phyloP scores from a whole-genome alignment of 2,113 vertebrate species.

The Sclerurus mexicanus region DNA sequence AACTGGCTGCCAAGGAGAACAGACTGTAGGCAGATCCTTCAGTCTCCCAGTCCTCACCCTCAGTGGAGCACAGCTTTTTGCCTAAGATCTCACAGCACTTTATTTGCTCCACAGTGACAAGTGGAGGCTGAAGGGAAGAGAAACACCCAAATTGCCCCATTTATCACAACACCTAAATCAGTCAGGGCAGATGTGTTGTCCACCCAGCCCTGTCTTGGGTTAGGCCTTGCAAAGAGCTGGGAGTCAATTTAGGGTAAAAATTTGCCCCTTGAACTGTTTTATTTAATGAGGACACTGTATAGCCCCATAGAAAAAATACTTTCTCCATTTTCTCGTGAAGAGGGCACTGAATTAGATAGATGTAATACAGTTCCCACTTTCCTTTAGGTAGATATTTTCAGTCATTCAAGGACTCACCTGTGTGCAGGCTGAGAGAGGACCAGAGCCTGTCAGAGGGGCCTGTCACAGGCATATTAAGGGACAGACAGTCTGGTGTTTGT shows the following conservation, averaged over 20 bases:
- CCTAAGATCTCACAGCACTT: neutral
- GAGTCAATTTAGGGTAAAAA: neutral
- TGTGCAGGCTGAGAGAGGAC: neutral
- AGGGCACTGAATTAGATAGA: neutral
- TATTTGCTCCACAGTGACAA: neutral
- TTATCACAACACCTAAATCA: neutral
- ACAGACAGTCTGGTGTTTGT: accelerated
- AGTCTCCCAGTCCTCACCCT: neutral
- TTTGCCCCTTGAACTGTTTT: neutral
- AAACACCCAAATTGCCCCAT: neutral
- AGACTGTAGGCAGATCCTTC: neutral
- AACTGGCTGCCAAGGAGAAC: neutral
- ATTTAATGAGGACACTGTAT: neutral
- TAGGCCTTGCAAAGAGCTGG: neutral
- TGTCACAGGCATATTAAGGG: accelerated
- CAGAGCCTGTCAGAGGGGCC: neutral
- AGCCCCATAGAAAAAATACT: neutral
- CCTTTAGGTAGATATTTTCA: neutral
- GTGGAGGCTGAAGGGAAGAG: neutral
- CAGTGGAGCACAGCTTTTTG: neutral
- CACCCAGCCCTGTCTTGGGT: neutral
- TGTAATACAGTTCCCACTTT: neutral
- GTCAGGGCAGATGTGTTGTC: neutral
- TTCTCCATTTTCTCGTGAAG: neutral
- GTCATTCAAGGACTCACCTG: neutral